Percentiles rank a stretch among this genome's conserved stretches.
Evolutionary conservation across 35 echinoderm and acorn worm species (phyloP).

Genomic region (Apostichopus japonicus): DNA sequence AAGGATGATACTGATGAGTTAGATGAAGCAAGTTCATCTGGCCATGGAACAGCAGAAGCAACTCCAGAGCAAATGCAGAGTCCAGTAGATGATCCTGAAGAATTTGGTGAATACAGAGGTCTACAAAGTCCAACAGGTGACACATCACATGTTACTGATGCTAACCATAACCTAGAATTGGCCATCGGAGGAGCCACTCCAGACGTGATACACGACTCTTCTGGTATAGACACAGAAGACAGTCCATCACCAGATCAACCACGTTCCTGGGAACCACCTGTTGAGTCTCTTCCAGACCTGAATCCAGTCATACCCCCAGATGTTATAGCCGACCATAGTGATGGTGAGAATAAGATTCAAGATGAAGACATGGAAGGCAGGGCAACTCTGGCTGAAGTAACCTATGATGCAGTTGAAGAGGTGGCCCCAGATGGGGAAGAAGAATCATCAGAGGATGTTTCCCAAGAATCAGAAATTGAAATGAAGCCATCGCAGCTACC

Average conservation of each 20-base stretch:
- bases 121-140: conserved; percentile 8
- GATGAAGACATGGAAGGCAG: conserved; percentile 29
- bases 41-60: conserved; percentile 63
- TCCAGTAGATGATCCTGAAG: conserved; percentile 48
- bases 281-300: conserved; percentile 62
- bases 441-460: conserved; percentile 83
- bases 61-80: conserved; percentile 65
- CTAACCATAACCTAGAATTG: conserved; percentile 55
- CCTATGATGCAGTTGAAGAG: conserved; percentile 53
- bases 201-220: conserved; percentile 62
- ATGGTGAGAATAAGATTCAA: background rate
- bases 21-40: conserved; percentile 53
- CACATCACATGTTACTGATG: conserved; percentile 51
- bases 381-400: conserved; percentile 56
- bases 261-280: conserved; percentile 80
- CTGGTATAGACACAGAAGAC: conserved; percentile 73
- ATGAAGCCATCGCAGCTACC: conserved; percentile 62
- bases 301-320: conserved; percentile 61
- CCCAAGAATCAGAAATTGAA: conserved; percentile 94
- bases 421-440: conserved; percentile 50
- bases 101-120: conserved; percentile 11
- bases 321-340: conserved; percentile 45
- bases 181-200: conserved; percentile 45
- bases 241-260: conserved; percentile 65
- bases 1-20: conserved; percentile 47